Percentiles rank a stretch among this genome's conserved stretches.
Conservation (phyloP, 2,888 invertebrate species). For the Nasonovia ribisnigri region DNA sequence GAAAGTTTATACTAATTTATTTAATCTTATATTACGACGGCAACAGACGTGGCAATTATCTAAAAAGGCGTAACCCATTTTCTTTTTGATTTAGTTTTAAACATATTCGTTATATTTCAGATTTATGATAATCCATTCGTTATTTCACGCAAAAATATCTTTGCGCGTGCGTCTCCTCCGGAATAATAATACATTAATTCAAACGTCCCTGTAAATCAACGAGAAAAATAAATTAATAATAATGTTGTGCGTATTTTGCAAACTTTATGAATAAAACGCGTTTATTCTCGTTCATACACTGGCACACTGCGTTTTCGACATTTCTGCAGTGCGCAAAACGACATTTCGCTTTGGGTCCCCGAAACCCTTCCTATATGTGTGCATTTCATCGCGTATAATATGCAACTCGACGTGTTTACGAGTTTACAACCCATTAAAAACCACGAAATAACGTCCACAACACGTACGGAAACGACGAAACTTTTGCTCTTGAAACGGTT, state of each 20-base stretch:
- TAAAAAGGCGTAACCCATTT: background rate
- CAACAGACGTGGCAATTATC: background rate
- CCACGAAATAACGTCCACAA: background rate
- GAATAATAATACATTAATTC: background rate
- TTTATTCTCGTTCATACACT: background rate
- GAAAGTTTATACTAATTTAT: background rate
- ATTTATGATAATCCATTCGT: constrained; percentile 16
- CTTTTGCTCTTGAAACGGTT: background rate
- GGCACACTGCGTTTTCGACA: too few relatives aligned
- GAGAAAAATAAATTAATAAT: background rate
- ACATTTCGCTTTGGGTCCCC: background rate
- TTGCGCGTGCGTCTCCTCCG: too few relatives aligned
- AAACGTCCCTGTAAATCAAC: background rate
- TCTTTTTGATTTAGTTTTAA: background rate
- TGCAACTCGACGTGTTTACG: background rate
- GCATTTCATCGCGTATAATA: background rate
- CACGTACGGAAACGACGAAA: background rate
- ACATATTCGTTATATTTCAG: background rate
- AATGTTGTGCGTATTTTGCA: background rate
- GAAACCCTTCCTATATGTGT: background rate
- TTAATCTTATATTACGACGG: background rate
- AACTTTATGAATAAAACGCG: constrained; percentile 3
- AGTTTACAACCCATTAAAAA: background rate
- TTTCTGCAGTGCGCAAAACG: background rate
- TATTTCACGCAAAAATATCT: background rate